Evolutionary conservation across 1,140 invertebrate species (phyloP), one percentile per base, ranked within the genome.

Genomic region (Nasonia vitripennis): DNA sequence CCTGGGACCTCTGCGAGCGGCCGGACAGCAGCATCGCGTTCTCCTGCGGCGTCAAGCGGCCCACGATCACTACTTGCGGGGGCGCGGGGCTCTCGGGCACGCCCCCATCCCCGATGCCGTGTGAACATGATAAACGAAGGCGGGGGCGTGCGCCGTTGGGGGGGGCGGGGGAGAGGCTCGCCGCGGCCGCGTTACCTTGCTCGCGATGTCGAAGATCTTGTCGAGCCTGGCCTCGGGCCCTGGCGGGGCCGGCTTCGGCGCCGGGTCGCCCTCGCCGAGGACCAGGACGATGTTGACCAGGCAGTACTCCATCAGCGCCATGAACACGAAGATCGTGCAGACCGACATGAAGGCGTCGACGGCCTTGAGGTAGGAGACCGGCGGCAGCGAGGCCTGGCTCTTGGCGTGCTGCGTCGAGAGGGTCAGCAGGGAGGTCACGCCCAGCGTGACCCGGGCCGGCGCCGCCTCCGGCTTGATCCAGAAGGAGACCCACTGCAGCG

Each of bases 271-370:
- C 85, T 96, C 95, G 11, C 95, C 95, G 88, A 97, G 96, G 1
- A 96, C 96, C 3, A 98, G 94, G 0, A 98, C 96, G 74, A 98
- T 98, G 89, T 98, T 98, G 2, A 98, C 97, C 86, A 98, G 92
- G 89, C 97, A 98, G 91, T 98, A 98, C 91, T 98, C 98, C 98
- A 98, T 98, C 55, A 98, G 91, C 5, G 98, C 97, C 96, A 98
- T 96, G 91, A 98, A 98, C 89, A 98, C 98, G 93, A 98, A 98
- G 51, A 98, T 94, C 71, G 97, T 98, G 91, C 97, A 98, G 10
- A 97, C 96, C 20, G 97, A 98, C 97, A 98, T 98, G 89, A 98
- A 98, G 3, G 96, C 97, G 88, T 98, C 97, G 0, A 98, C 97
- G 0, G 97, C 97, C 92, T 98, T 98, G 11, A 98, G 92, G 91